Percentiles rank a stretch among this genome's conserved stretches.
Conservation (phyloP, 2,113 vertebrate species). For the Halichoerus grypus region DNA sequence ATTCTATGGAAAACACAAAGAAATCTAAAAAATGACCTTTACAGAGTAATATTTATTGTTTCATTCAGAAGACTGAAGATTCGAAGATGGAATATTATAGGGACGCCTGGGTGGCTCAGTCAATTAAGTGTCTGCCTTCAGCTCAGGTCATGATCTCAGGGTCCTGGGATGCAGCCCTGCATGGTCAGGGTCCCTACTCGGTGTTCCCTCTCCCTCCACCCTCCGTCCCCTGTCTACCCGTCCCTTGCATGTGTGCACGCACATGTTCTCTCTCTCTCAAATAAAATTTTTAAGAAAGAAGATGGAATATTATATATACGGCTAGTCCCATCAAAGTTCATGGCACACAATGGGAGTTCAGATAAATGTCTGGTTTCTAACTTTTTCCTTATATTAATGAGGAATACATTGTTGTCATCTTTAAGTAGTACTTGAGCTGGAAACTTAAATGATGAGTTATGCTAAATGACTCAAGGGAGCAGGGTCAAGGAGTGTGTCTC, state of each 20-base stretch:
- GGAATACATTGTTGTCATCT: background rate
- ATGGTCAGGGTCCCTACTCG: background rate
- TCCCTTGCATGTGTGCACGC: background rate
- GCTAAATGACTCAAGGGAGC: background rate
- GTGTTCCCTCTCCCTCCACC: background rate
- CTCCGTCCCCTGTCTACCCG: background rate
- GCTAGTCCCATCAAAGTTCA: background rate
- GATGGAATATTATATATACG: background rate
- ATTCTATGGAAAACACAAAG: background rate
- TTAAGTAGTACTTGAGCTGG: background rate
- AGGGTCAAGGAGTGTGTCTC: background rate
- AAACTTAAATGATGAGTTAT: background rate
- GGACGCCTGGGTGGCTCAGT: background rate
- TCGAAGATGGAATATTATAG: background rate
- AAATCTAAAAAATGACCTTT: background rate
- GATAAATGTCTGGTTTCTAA: background rate
- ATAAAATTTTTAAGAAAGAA: background rate
- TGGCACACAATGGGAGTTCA: background rate
- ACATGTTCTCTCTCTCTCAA: background rate
- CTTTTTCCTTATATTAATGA: background rate
- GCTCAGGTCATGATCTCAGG: background rate
- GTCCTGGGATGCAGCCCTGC: background rate
- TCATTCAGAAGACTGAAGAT: background rate
- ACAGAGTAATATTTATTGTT: background rate
- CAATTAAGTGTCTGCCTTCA: background rate